Base-by-base conservation (phyloP, 2,113 vertebrate species). In the Macquaria australasica region DNA sequence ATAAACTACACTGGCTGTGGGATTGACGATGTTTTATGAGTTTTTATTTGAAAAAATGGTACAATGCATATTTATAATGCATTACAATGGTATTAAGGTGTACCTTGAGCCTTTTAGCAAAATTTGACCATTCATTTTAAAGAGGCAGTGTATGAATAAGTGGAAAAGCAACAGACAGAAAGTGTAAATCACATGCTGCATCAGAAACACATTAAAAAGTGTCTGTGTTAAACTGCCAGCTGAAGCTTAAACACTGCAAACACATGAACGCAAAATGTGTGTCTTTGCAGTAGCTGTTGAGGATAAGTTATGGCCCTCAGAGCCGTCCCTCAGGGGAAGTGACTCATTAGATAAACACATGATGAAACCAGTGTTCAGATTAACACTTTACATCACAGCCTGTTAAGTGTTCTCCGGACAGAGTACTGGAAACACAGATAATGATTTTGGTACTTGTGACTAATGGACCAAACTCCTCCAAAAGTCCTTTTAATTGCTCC, bases 301-400 rank as follows among this genome's bases (percentile, higher is more conserved):
- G 50, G 59, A 70, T 58, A 75, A 81, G 90, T 84, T 71, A 77
- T 56, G 62, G 37, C 82, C 76, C 83, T 88, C 77, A 51, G 28
- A 20, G 76, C 20, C 34, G 74, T 77, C 60, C 69, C 23, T 82
- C 34, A 39, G 58, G 70, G 76, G n/a, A 83, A 25, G 43, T 85
- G 90, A 89, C n/a, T 88, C 87, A 88, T 87, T 69, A 62, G 25
- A 79, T 79, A 74, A 78, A 86, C 77, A 87, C 70, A 87, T 51
- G 48, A 79, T 60, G 48, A 78, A 81, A 72, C 77, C 55, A 73
- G 68, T 25, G 12, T 51, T 82, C 34, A 39, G 39, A 39, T 34
- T 34, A 34, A 34, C 34, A 34, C 34, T 34, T 34, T 34, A 34
- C 34, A 34, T 34, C 34, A 34, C 34, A 34, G 34, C 34, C 34